Evolutionary conservation across 2,113 vertebrate genomes (phyloP).

Genomic region (Ondatra zibethicus): DNA sequence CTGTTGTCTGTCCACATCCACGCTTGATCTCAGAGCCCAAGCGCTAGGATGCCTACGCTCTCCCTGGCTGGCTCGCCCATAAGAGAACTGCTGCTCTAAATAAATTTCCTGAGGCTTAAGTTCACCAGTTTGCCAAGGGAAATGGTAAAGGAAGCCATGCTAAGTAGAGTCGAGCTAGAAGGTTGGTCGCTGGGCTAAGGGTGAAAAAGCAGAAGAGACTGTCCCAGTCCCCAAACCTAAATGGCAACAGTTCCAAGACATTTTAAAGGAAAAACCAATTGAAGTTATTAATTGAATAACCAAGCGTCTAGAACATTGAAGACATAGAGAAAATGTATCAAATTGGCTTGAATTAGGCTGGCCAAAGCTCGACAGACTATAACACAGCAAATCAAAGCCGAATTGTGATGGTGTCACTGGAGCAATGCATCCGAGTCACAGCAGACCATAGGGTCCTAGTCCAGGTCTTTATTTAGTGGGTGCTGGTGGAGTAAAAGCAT

Average conservation of each 20-base stretch:
- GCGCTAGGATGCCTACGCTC: background rate
- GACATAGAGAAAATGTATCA: background rate
- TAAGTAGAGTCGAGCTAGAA: background rate
- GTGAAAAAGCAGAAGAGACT: background rate
- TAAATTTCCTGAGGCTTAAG: background rate
- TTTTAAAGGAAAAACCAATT: background rate
- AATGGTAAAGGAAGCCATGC: background rate
- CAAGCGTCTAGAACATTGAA: constrained; percentile 3
- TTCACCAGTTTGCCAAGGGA: background rate
- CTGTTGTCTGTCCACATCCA: background rate
- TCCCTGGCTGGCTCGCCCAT: background rate
- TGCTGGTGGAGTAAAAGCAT: background rate
- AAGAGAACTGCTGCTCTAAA: background rate
- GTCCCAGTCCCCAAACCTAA: background rate
- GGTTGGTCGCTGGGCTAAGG: background rate
- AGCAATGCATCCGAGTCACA: background rate
- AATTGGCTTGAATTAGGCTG: background rate
- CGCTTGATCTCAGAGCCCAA: background rate
- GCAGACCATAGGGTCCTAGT: background rate
- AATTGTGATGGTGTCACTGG: background rate
- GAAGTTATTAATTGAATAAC: too few species aligned
- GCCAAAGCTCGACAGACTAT: background rate
- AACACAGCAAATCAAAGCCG: background rate
- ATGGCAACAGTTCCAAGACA: background rate
- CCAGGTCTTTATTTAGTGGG: background rate